Percentiles rank a stretch among this genome's conserved stretches.
Conservation (phyloP, 2,888 invertebrate species). For the Hydriomena furcata region DNA sequence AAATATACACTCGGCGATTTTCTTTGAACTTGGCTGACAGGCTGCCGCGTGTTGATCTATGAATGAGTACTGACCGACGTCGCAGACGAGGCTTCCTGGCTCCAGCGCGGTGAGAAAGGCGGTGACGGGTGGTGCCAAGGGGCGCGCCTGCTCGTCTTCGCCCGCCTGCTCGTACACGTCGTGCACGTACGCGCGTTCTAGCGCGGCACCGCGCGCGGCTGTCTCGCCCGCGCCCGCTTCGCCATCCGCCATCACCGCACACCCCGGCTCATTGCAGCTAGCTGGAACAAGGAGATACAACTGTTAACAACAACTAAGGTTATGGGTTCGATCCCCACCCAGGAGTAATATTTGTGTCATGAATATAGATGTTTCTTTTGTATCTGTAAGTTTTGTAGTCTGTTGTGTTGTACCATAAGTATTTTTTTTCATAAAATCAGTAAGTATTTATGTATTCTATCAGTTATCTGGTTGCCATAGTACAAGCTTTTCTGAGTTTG, state of each 20-base stretch:
- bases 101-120: constrained; percentile 93
- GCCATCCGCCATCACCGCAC: constrained; percentile 80
- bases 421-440: too few species aligned
- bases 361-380: too few species aligned
- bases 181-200: constrained; percentile 92
- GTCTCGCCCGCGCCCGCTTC: constrained; percentile 50
- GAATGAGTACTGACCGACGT: constrained; percentile 88
- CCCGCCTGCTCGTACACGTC: constrained; percentile 97
- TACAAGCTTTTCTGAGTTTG: too few species aligned
- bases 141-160: constrained; percentile 78
- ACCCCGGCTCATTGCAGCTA: constrained; percentile 58
- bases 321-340: too few species aligned
- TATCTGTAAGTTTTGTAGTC: too few species aligned
- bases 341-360: too few species aligned
- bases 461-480: too few species aligned
- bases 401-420: too few species aligned
- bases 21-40: background rate
- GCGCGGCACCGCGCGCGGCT: constrained; percentile 67
- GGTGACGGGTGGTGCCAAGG: constrained; percentile 88
- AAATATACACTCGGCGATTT: background rate
- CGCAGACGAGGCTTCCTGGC: constrained; percentile 96
- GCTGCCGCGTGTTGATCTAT: background rate
- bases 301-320: too few species aligned
- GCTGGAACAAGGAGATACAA: constrained; percentile 48
- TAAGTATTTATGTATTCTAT: too few species aligned